A percentile compares a stretch with the other conserved stretches of the same genome.
phyloP scores from a whole-genome alignment of 2,797 vertebrate genomes.

The Euphonia xanthogaster region DNA sequence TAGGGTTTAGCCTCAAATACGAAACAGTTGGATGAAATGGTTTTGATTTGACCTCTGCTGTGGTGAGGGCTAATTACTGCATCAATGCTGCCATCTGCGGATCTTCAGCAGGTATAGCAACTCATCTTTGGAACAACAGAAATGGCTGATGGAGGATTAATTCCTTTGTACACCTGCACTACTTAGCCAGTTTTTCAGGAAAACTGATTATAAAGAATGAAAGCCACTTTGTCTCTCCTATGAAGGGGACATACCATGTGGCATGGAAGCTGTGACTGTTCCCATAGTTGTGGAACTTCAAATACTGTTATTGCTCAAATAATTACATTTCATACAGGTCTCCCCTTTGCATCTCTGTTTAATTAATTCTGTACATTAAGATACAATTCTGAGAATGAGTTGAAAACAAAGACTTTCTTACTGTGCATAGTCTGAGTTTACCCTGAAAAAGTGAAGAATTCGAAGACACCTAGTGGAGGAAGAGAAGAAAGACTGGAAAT shows the following conservation, averaged over 20 bases:
- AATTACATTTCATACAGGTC: background rate
- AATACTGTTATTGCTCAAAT: background rate
- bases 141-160: background rate
- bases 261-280: background rate
- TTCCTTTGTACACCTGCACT: background rate
- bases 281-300: background rate
- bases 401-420: background rate
- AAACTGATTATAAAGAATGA: background rate
- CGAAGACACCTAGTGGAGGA: background rate
- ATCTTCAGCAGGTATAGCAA: background rate
- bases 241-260: rapidly evolving
- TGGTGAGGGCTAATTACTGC: background rate
- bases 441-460: background rate
- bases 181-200: background rate
- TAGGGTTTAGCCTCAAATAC: background rate
- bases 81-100: slow-evolving; percentile 48
- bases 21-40: background rate
- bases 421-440: background rate
- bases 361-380: background rate
- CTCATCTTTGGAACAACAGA: background rate
- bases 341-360: background rate
- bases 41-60: background rate
- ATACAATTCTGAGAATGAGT: background rate
- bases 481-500: background rate
- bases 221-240: background rate